phyloP scores from a whole-genome alignment of 2,113 vertebrate species.

The Chrysochloris asiatica region DNA sequence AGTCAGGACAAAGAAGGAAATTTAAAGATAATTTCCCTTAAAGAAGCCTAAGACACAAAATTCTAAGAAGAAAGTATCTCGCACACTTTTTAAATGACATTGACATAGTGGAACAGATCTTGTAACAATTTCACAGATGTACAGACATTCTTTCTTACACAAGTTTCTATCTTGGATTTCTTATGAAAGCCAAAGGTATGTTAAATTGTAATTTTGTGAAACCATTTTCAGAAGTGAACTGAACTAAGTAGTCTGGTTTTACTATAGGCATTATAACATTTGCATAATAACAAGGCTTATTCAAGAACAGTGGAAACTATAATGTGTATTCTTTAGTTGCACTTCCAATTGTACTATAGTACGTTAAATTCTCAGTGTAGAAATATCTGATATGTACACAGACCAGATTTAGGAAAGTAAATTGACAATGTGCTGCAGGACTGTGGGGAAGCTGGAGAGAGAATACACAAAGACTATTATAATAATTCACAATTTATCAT shows the following conservation, averaged over 20 bases:
- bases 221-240: background rate
- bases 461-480: background rate
- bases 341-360: background rate
- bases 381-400: background rate
- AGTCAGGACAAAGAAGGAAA: background rate
- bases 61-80: conserved; percentile 2
- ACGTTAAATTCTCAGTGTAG: background rate
- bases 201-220: conserved; percentile 15
- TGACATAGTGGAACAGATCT: background rate
- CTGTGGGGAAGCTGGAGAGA: background rate
- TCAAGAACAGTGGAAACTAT: background rate
- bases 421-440: background rate
- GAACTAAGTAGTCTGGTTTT: background rate
- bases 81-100: background rate
- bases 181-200: background rate
- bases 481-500: background rate
- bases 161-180: background rate
- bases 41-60: background rate
- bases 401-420: background rate
- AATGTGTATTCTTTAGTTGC: background rate
- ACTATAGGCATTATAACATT: background rate
- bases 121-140: background rate
- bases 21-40: background rate
- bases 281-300: conserved; percentile 7
- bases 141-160: background rate